Percentiles rank a stretch among this genome's conserved stretches.
These are phyloP conservation scores for Benitochromis conjunctus DNA, from an alignment of 2,113 vertebrate species.

Conservation along the genomic window DNA sequence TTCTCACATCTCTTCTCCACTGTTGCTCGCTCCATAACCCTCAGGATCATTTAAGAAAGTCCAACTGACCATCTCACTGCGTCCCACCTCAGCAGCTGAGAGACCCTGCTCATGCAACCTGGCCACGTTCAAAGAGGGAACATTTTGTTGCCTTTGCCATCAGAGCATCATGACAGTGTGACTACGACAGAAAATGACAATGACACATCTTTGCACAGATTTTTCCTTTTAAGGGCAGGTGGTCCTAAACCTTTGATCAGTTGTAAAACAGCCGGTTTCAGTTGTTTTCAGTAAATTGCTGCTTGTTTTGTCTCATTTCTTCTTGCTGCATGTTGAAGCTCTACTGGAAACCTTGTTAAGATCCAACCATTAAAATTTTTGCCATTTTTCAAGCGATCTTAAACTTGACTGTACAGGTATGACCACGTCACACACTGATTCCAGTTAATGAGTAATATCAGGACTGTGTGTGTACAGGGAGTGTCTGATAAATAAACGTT, in stretches of 20 bases:
- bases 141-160: too few species aligned
- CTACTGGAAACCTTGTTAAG: rapidly evolving
- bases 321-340: not conserved
- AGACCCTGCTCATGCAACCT: too few species aligned
- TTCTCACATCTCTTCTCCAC: not conserved
- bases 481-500: not conserved
- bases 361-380: not conserved
- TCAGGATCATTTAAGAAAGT: too few species aligned
- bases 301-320: rapidly evolving
- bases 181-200: not conserved
- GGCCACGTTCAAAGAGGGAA: too few species aligned
- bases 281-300: not conserved
- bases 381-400: not conserved
- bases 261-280: not conserved
- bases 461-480: not conserved
- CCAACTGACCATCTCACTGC: too few species aligned
- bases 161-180: not conserved
- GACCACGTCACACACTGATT: not conserved
- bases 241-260: too few species aligned
- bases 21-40: too few species aligned
- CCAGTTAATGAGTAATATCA: not conserved
- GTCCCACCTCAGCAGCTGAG: too few species aligned
- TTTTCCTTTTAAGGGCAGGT: not conserved
- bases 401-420: not conserved
- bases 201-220: rapidly evolving